These are phyloP conservation scores for Drosophila ficusphila DNA, from an alignment of 1,140 invertebrate species.

Conservation along the genomic window DNA sequence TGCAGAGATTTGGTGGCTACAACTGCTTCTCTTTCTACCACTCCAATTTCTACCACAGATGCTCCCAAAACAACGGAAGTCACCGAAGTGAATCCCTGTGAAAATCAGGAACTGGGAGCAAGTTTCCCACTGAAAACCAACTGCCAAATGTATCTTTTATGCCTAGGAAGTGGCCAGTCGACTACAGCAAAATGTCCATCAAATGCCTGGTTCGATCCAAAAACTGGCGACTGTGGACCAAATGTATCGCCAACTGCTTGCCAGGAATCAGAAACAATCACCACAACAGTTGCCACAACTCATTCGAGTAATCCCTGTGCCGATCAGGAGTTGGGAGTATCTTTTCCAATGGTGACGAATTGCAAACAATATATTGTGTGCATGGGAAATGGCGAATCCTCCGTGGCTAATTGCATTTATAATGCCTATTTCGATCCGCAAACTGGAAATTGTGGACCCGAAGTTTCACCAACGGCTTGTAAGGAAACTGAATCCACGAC, in stretches of 20 bases:
- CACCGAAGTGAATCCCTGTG: conserved; percentile 17
- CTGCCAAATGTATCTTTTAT: conserved; percentile 58
- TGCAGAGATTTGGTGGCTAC: conserved; percentile 23
- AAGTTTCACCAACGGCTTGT: conserved; percentile 61
- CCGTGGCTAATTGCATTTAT: conserved; percentile 53
- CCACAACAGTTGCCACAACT: conserved; percentile 13
- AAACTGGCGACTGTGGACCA: conserved; percentile 48
- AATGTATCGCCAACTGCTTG: conserved; percentile 59
- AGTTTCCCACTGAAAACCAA: conserved; percentile 34
- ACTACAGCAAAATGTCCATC: conserved; percentile 37
- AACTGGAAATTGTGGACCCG: conserved; percentile 50
- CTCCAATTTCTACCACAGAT: background rate
- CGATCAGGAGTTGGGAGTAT: conserved; percentile 34
- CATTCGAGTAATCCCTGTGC: conserved; percentile 27
- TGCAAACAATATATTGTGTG: conserved; percentile 65
- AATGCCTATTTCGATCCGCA: conserved; percentile 60
- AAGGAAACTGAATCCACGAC: conserved; percentile 10
- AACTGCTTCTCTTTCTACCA: background rate
- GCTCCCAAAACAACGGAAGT: background rate
- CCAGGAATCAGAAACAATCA: conserved; percentile 8
- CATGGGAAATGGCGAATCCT: conserved; percentile 43
- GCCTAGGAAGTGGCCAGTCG: conserved; percentile 48
- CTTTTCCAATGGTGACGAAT: conserved; percentile 44
- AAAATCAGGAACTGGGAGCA: conserved; percentile 18
- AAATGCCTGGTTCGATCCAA: conserved; percentile 62